phyloP scores from a whole-genome alignment of 1,140 invertebrate species.

The Trichonephila clavipes region DNA sequence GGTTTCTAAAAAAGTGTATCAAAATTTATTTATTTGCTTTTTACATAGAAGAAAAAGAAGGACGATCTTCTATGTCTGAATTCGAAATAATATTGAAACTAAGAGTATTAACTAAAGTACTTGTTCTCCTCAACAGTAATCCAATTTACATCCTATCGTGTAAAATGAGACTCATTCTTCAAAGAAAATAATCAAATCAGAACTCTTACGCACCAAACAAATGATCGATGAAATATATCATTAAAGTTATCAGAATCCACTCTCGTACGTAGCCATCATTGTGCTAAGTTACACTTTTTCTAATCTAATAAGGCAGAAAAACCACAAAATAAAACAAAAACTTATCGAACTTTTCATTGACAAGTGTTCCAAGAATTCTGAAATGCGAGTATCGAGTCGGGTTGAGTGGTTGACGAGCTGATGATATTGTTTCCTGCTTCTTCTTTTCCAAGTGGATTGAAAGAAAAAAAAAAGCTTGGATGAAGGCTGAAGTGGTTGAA shows the following conservation, averaged over 20 bases:
- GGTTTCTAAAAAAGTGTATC: too few relatives aligned
- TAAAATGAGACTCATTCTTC: slow-evolving; percentile 18
- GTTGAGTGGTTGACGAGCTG: slow-evolving; percentile 67
- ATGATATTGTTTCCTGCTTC: slow-evolving; percentile 55
- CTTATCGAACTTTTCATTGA: slow-evolving; percentile 70
- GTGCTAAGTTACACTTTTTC: slow-evolving; percentile 32
- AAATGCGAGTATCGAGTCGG: slow-evolving; percentile 48
- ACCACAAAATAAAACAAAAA: slow-evolving; percentile 52
- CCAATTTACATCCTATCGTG: slow-evolving; percentile 43
- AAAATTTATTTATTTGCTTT: too few relatives aligned
- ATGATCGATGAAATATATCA: slow-evolving; percentile 48
- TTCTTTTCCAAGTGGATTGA: slow-evolving; percentile 32
- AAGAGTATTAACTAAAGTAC: slow-evolving; percentile 21
- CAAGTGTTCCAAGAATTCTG: slow-evolving; percentile 51
- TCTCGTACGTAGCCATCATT: neutral
- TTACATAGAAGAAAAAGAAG: too few relatives aligned
- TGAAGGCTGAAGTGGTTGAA: slow-evolving; percentile 63
- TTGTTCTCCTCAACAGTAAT: slow-evolving; percentile 34
- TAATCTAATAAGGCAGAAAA: slow-evolving; percentile 64
- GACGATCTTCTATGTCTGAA: neutral
- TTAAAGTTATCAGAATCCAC: slow-evolving; percentile 51
- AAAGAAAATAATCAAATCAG: slow-evolving; percentile 52
- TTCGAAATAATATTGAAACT: slow-evolving; percentile 5
- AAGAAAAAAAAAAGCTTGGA: slow-evolving; percentile 18
- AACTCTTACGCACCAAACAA: slow-evolving; percentile 12